Base-by-base conservation (phyloP, 2,888 invertebrate species). In the Harpalus rufipes region DNA sequence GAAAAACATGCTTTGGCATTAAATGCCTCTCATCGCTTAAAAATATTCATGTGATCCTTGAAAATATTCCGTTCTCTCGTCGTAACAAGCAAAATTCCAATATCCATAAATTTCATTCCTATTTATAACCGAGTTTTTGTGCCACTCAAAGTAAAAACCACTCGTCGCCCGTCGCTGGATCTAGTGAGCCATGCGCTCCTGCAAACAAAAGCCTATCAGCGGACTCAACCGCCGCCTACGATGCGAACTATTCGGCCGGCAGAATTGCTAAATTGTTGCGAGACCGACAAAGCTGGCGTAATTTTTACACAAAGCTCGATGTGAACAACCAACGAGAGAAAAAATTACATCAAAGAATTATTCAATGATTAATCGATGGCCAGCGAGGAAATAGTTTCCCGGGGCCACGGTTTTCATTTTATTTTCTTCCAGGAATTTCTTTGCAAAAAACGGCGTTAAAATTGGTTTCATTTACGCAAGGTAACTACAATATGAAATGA, bases 81-180 rank as follows among this genome's bases (percentile, higher is more conserved):
- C n/a, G 59, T 59, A 59, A 59, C 59, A 59, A 59, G 63, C 63
- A 63, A 63, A 63, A 25, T 63, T 25, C 63, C 63, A 63, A 63
- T 63, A 63, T 63, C 63, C 63, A 63, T 63, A 63, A 63, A 63
- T 63, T 63, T 63, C 21, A 63, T 63, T 63, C 63, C 63, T 63
- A 63, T 63, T 63, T 63, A 63, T 63, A 63, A 18, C 21, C 63
- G 10, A 63, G 21, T 63, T 63, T 63, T 63, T 63, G 63, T 12
- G 25, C 10, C 25, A 63, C 63, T 63, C 63, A 63, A 63, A 63
- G 63, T 63, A 63, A 25, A 8, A 16, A 12, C 63, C 63, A 51
- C 63, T 63, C 63, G 25, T 63, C 12, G 10, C 8, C 32, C 3
- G 44, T 51, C 10, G 25, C 21, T 25, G 25, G 63, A 63, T 63